Base-by-base conservation (phyloP, 2,113 vertebrate genomes). In the Oryzias woworae region DNA sequence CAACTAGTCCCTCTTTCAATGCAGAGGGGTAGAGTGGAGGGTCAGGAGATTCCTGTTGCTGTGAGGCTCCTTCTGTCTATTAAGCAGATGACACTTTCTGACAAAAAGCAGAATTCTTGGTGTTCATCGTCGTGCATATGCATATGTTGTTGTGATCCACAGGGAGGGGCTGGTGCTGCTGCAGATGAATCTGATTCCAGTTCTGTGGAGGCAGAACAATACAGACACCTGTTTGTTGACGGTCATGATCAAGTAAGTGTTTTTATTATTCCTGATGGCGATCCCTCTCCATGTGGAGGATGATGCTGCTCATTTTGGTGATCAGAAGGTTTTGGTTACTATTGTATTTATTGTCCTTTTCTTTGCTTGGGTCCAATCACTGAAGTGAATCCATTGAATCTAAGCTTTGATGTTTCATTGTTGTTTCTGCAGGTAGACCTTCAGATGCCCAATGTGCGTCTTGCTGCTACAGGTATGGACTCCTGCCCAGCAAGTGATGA, bases 1-100 rank as follows among this genome's bases (percentile, higher is more conserved):
- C 93, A 95, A 42, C 82, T 99, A 64, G 85, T 95, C 4, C 84
- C 93, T 57, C 93, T 93, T 69, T 92, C 92, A 77, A 93, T 94
- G 85, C 80, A 92, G 66, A 92, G 91, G 83, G 93, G 94, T 66
- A 82, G 84, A 60, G 80, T 88, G 2, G 87, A 94, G 28, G 83
- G 91, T 22, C 92, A 93, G 52, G 94, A 94, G 52, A 90, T 94
- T 66, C 77, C 91, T 54, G 88, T 90, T 52, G 45, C 78, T 48
- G 92, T 84, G 86, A 88, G 87, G 49, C 28, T 49, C 3, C 50
- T 17, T 15, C 48, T 54, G 4, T 13, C 2, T 0, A 56, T 43
- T 31, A 1, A 53, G n/a, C 55, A 20, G 15, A 10, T 4, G 4
- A 14, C 62, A 1, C 1, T n/a, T 5, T 8, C 12, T 15, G 2